Base-by-base conservation (phyloP, 2,888 invertebrate genomes). In the Nasonovia ribisnigri region DNA sequence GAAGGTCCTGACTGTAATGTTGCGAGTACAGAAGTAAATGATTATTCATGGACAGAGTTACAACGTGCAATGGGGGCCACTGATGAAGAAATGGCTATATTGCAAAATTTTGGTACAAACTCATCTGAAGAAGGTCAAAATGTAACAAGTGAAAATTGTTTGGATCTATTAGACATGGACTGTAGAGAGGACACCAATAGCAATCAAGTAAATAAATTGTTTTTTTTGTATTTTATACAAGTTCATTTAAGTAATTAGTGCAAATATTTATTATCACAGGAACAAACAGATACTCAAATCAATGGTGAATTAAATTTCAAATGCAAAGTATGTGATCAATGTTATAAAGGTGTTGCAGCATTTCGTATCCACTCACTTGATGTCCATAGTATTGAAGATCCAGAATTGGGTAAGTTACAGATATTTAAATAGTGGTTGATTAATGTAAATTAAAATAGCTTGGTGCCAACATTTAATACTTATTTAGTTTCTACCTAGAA, bases 61-160 rank as follows among this genome's bases (percentile, higher is more conserved):
- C 95, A 95, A 93, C 94, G 95, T 84, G 95, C 95, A 46, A 95
- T 95, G 95, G 95, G 95, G 13, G 95, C 95, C 43, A 95, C 95
- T n/a, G 95, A 95, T 94, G 95, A 95, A 87, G 95, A 95, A 94
- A 95, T 95, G 95, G 95, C 95, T 48, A 95, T 95, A 94, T 94
- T 95, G 43, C 95, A 95, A 93, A 95, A 95, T 92, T 95, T 95
- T 48, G 95, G 95, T 11, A 95, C 95, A 91, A 95, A 95, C 54
- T 36, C 92, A 43, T 57, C 90, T 48, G 48, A 29, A 43, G 51
- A 90, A 10, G 42, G 48, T 48, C 86, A 93, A 93, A 67, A 93
- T 84, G 67, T 42, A 42, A 51, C 60, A n/a, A 90, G 51, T 84
- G 90, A 90, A 93, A 93, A 93, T 90, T 16, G 24, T 51, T 48